Base-by-base conservation (phyloP, 2,797 vertebrate genomes). In the Coregonus sp. region DNA sequence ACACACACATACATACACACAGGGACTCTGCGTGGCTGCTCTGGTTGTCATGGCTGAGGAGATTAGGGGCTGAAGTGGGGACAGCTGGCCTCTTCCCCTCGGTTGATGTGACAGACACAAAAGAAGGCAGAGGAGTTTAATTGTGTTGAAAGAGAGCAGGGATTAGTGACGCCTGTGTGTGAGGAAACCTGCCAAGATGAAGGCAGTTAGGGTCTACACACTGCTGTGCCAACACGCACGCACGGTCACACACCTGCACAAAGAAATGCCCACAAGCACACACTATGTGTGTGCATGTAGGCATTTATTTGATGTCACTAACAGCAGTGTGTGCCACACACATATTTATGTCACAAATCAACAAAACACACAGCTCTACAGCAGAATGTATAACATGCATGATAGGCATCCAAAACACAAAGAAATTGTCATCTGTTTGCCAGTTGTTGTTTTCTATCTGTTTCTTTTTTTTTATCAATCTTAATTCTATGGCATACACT, bases 401-500 rank as follows among this genome's bases (percentile, higher is more conserved):
- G n/a, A 61, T 20, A 18, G 40, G 40, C 9, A 2, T 47, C 9
- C 40, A 47, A 47, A 12, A 52, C 15, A 63, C 40, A 11, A 65
- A 9, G 3, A n/a, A 66, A 80, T 4, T 77, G 7, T 47, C 40
- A 47, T 47, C 9, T 9, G 84, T 85, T 80, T 77, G 75, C 76
- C 84, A 87, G 82, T 77, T 18, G 82, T 89, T 82, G 82, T 91
- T 92, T 86, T 47, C 11, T 47, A 47, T 47, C 37, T 7, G 37
- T 80, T 63, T 75, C 29, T 82, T 73, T 68, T 81, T 81, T 75
- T 84, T 81, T 79, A 70, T 75, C 75, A 75, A 71, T 84, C 71
- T 75, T 80, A 76, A 87, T 79, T 74, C 67, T 74, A 51, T 84
- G 86, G 79, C 75, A 80, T 70, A 91, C 86, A 90, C 73, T 86